Evolutionary conservation across 92 coral and sea anemone species (phyloP).

Genomic region (Palythoa grandis): DNA sequence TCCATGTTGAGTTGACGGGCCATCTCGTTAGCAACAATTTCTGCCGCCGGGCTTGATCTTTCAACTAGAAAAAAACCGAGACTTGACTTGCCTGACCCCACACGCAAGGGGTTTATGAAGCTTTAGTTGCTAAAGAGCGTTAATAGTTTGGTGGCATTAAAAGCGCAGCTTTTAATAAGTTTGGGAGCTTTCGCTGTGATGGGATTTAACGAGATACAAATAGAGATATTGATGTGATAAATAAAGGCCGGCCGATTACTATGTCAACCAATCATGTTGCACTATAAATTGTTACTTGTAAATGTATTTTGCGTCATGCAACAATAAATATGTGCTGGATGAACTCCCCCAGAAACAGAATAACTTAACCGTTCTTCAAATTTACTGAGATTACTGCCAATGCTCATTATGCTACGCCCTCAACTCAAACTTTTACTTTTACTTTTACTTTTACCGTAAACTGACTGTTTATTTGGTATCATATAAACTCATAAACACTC

Average conservation of each 20-base stretch:
- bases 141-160: constrained; percentile 1
- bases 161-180: background rate
- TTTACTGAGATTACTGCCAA: background rate
- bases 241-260: constrained; percentile 24
- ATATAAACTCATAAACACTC: background rate
- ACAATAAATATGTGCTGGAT: background rate
- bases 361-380: background rate
- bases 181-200: background rate
- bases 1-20: constrained; percentile 35
- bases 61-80: constrained; percentile 28
- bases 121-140: constrained; percentile 35
- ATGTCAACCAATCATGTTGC: constrained; percentile 29
- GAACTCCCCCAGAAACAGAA: background rate
- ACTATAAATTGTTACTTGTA: background rate
- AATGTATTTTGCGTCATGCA: background rate
- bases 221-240: background rate
- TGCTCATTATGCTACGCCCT: background rate
- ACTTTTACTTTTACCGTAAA: background rate
- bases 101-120: constrained; percentile 23
- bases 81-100: constrained; percentile 24
- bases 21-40: constrained; percentile 43
- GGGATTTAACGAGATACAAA: background rate
- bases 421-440: background rate
- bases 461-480: constrained; percentile 2
- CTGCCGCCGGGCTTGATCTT: constrained; percentile 43